A percentile compares a stretch with the other conserved stretches of the same genome.
Conservation (phyloP, 1,140 invertebrate species). For the Tribolium madens region DNA sequence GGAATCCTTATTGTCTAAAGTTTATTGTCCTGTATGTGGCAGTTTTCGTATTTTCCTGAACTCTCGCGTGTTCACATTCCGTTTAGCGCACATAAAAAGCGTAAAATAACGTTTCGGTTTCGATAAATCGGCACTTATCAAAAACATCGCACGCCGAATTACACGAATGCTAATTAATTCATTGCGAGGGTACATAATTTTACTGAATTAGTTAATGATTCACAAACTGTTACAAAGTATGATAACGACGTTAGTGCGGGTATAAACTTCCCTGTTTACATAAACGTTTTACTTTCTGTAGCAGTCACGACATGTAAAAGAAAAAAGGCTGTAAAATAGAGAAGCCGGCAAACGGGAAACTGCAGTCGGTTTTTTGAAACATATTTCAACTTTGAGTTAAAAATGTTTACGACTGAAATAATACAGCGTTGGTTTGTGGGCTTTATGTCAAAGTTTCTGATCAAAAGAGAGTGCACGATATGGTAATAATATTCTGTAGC, state of each 20-base stretch:
- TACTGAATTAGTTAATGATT: constrained; percentile 24
- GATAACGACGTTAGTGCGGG: constrained; percentile 8
- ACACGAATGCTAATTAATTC: constrained; percentile 27
- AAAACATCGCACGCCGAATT: constrained; percentile 25
- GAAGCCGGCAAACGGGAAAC: background rate
- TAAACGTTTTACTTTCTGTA: background rate
- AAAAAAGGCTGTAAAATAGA: background rate
- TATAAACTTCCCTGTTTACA: constrained; percentile 5
- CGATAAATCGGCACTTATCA: constrained; percentile 23
- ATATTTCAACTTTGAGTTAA: background rate
- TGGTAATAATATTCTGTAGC: background rate
- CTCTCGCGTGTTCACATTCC: constrained; percentile 9
- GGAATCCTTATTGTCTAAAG: background rate
- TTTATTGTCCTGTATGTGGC: constrained; percentile 8
- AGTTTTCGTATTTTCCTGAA: constrained; percentile 10
- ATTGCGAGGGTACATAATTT: constrained; percentile 25
- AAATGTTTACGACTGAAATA: background rate
- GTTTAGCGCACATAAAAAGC: constrained; percentile 23
- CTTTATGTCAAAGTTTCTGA: background rate
- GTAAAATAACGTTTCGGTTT: constrained; percentile 15
- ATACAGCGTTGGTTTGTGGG: background rate
- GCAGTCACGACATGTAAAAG: background rate
- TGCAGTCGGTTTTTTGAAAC: background rate
- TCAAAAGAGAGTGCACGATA: background rate
- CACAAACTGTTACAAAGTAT: constrained; percentile 35